Conservation (phyloP, 2,797 vertebrate genomes). For the Gobio occitaniae region DNA sequence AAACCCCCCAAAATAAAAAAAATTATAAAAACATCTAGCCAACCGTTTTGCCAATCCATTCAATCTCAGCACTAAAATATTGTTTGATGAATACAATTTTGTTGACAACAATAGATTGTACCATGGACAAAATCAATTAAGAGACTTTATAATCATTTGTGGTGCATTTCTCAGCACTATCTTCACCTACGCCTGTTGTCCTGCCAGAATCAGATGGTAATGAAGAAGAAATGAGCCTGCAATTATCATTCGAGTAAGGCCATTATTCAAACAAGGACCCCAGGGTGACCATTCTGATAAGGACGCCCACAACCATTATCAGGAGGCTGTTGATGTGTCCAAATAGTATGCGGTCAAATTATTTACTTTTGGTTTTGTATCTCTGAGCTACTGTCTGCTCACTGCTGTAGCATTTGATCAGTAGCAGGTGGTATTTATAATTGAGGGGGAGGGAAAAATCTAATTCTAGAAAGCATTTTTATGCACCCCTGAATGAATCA, state of each 20-base stretch:
- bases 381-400: constrained; percentile 17
- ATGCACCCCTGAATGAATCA: background rate
- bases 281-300: background rate
- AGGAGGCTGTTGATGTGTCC: background rate
- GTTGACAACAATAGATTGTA: background rate
- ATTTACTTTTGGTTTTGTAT: background rate
- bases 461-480: background rate
- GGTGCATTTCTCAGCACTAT: background rate
- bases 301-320: background rate
- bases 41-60: background rate
- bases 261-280: background rate
- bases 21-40: background rate
- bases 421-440: constrained; percentile 3
- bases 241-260: constrained; percentile 2
- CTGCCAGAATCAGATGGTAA: background rate
- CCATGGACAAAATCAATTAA: background rate
- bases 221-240: background rate
- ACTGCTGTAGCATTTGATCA: background rate
- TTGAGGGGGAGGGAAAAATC: background rate
- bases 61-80: background rate
- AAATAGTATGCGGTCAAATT: constrained; percentile 8
- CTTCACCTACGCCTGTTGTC: background rate
- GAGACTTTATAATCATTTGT: background rate
- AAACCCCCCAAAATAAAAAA: background rate
- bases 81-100: background rate